Percentiles rank a stretch among this genome's conserved stretches.
Evolutionary conservation across 2,113 vertebrate species (phyloP).

Genomic region (Lagopus muta): DNA sequence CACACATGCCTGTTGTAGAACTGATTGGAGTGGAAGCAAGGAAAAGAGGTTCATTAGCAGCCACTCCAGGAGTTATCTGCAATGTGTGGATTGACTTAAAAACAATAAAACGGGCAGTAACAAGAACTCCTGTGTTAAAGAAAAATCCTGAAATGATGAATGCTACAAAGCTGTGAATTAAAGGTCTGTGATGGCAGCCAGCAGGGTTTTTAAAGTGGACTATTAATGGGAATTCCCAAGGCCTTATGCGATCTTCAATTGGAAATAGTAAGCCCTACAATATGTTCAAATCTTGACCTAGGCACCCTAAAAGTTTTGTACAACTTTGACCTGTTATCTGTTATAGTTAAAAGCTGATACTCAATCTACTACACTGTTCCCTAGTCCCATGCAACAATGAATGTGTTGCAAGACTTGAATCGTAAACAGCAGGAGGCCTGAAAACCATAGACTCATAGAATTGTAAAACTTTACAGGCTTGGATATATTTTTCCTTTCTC

Average conservation of each 20-base stretch:
- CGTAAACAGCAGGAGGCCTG: not conserved
- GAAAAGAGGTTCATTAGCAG: not conserved
- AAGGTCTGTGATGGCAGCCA: not conserved
- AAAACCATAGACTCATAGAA: not conserved
- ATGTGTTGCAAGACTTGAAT: not conserved
- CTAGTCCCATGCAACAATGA: not conserved
- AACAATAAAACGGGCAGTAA: not conserved
- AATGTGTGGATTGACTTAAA: not conserved
- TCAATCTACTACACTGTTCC: not conserved
- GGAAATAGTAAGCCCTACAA: not conserved
- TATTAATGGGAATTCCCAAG: not conserved
- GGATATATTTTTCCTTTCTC: not conserved
- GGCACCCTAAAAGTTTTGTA: not conserved
- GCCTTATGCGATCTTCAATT: not conserved
- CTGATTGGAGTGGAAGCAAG: not conserved
- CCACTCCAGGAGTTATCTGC: not conserved
- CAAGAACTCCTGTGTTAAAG: not conserved
- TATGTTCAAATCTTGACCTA: not conserved
- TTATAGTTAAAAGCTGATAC: not conserved
- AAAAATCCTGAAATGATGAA: not conserved
- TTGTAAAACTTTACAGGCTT: not conserved
- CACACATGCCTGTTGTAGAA: not conserved
- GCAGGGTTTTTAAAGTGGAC: not conserved
- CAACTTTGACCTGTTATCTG: not conserved
- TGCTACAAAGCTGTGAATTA: not conserved